Conservation (phyloP, 2,888 invertebrate genomes). For the Xestia xanthographa region DNA sequence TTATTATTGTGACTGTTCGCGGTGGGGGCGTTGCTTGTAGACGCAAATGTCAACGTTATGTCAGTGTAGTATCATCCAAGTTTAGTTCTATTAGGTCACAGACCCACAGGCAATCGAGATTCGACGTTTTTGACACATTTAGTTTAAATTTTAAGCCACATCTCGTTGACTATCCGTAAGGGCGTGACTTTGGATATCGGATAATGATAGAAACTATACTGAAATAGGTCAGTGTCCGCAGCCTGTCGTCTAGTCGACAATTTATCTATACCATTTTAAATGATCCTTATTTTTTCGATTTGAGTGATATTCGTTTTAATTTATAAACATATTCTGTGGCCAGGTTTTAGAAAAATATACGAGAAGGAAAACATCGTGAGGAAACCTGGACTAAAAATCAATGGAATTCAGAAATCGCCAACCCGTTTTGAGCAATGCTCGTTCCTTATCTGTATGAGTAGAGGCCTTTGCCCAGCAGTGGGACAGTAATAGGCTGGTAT, state of each 20-base stretch:
- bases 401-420: too few species aligned
- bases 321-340: not conserved
- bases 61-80: not conserved
- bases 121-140: not conserved
- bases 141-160: not conserved
- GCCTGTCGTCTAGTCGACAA: not conserved
- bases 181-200: not conserved
- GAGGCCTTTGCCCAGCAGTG: too few species aligned
- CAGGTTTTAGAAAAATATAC: not conserved
- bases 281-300: not conserved
- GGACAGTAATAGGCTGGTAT: too few species aligned
- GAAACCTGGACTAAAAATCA: too few species aligned
- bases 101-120: not conserved
- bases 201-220: not conserved
- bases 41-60: not conserved
- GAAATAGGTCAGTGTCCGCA: too few species aligned
- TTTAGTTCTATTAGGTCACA: not conserved
- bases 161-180: not conserved
- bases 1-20: constrained; percentile 6
- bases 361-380: too few species aligned
- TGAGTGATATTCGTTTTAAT: not conserved
- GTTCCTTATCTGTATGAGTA: too few species aligned
- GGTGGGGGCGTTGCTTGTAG: not conserved
- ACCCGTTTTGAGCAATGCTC: too few species aligned
- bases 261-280: not conserved